phyloP scores from a whole-genome alignment of 2,888 invertebrate species.

The Chymomyza fuscimana region DNA sequence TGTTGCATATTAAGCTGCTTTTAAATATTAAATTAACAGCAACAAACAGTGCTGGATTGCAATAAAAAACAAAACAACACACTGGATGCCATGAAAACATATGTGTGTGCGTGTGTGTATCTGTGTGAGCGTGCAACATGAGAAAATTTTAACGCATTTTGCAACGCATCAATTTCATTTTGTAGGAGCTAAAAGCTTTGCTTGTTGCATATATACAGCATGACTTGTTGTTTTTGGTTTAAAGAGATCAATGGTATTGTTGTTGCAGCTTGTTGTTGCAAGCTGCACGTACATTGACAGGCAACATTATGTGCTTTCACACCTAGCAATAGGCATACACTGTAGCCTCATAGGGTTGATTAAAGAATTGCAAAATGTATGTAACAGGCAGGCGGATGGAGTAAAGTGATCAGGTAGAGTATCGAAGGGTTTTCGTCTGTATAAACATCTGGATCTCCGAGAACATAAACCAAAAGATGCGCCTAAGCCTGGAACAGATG shows the following conservation, averaged over 20 bases:
- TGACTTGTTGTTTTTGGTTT: constrained; percentile 40
- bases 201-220: constrained; percentile 58
- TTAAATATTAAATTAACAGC: constrained; percentile 73
- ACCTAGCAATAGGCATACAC: background rate
- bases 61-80: background rate
- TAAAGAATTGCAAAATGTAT: too few relatives aligned
- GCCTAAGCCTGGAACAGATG: too few relatives aligned
- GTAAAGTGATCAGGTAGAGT: too few relatives aligned
- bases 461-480: too few relatives aligned
- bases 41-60: constrained; percentile 1
- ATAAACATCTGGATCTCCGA: too few relatives aligned
- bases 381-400: too few relatives aligned
- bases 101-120: constrained; percentile 14
- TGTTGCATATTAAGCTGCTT: constrained; percentile 69
- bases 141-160: constrained; percentile 67
- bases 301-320: background rate
- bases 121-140: constrained; percentile 34
- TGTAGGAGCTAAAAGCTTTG: constrained; percentile 63
- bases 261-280: background rate
- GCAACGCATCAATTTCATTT: constrained; percentile 73
- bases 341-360: too few relatives aligned
- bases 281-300: background rate
- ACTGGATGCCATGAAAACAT: constrained; percentile 1
- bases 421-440: too few relatives aligned
- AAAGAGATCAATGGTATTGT: constrained; percentile 18